These are phyloP conservation scores for Xenops minutus DNA, from an alignment of 2,797 vertebrate genomes.

Conservation along the genomic window DNA sequence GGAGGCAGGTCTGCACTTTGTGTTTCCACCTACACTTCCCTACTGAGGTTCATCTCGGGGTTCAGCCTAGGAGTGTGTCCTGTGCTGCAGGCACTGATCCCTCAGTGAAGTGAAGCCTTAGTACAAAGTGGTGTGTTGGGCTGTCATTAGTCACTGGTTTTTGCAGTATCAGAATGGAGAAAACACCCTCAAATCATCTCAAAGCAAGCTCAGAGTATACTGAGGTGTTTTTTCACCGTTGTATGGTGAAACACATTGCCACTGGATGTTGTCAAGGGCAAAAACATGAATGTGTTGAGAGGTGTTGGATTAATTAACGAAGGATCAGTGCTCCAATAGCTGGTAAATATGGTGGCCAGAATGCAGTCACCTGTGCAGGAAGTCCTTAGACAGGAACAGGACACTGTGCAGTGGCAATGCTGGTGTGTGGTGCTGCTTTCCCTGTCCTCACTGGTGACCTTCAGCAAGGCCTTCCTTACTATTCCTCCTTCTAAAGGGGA, in stretches of 20 bases:
- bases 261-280: not conserved
- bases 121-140: not conserved
- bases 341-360: not conserved
- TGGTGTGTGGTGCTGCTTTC: not conserved
- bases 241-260: not conserved
- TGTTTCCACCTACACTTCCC: not conserved
- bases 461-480: not conserved
- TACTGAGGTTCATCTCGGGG: not conserved
- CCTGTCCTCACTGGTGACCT: not conserved
- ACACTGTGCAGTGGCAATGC: fast-evolving
- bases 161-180: not conserved
- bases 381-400: not conserved
- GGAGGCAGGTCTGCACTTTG: not conserved
- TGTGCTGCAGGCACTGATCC: not conserved
- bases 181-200: not conserved
- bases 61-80: not conserved
- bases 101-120: not conserved
- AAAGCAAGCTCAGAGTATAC: not conserved
- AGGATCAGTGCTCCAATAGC: not conserved
- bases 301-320: not conserved
- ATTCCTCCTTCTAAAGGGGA: not conserved
- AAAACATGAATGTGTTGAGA: not conserved
- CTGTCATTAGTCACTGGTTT: not conserved
- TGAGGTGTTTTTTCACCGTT: not conserved
- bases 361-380: not conserved